Conservation (phyloP, 2,888 invertebrate species). For the Vesta saturnalis region DNA sequence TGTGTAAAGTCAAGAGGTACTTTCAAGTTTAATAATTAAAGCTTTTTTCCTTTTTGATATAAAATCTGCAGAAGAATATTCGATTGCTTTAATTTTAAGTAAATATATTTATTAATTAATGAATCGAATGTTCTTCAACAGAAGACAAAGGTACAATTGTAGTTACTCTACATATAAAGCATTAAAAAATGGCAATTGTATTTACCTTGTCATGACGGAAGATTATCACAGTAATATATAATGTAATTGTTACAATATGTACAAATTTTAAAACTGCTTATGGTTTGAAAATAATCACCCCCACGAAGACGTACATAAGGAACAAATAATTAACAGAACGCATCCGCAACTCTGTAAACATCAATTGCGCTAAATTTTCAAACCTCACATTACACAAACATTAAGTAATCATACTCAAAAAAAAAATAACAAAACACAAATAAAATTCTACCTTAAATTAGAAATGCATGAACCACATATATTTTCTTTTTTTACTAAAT, state of each 20-base stretch:
- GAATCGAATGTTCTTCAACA: constrained; percentile 4
- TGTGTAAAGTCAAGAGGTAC: constrained; percentile 32
- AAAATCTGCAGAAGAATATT: constrained; percentile 8
- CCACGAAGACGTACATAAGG: constrained; percentile 22
- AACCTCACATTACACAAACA: constrained; percentile 2
- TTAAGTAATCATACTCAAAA: constrained; percentile 5
- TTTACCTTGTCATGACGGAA: constrained; percentile 56
- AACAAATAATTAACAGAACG: constrained; percentile 9
- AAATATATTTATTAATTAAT: background rate
- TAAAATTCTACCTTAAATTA: constrained; percentile 44
- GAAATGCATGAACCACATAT: constrained; percentile 48
- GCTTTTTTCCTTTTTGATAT: constrained; percentile 27
- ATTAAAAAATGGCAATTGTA: constrained; percentile 48
- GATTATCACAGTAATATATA: constrained; percentile 56
- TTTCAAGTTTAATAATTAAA: constrained; percentile 26
- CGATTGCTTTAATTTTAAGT: background rate
- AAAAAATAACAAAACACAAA: constrained; percentile 26
- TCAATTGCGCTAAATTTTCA: constrained; percentile 8
- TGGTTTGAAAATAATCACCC: constrained; percentile 50
- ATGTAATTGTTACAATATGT: constrained; percentile 45
- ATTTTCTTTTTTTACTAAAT: constrained; percentile 46
- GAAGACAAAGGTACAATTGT: constrained; percentile 28
- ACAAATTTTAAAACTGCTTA: constrained; percentile 52
- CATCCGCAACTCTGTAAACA: background rate
- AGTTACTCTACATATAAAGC: constrained; percentile 34